A percentile compares a stretch with the other conserved stretches of the same genome.
Conservation (phyloP, 2,888 invertebrate genomes). For the Thalpophila matura region DNA sequence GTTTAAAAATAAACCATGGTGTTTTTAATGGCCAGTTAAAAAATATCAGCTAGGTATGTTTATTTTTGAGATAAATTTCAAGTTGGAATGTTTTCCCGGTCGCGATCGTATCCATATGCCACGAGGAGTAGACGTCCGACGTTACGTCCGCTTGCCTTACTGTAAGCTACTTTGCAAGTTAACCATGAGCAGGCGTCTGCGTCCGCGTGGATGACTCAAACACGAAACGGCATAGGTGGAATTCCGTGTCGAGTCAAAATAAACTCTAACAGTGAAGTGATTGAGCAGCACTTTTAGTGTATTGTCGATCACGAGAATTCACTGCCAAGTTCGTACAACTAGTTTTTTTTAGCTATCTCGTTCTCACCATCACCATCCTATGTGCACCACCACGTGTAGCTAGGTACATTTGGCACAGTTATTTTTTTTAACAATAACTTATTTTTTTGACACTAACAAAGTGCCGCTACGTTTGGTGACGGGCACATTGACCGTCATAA, state of each 20-base stretch:
- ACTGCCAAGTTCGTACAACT: conserved; percentile 88
- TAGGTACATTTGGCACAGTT: conserved; percentile 76
- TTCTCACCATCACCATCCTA: conserved; percentile 70
- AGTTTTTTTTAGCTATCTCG: conserved; percentile 81
- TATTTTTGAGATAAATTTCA: neutral
- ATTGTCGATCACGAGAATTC: conserved; percentile 70
- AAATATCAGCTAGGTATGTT: conserved; percentile 7
- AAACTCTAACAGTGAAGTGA: conserved; percentile 40
- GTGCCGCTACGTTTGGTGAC: conserved; percentile 51
- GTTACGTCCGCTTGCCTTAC: conserved; percentile 78
- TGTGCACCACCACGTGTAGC: conserved; percentile 78
- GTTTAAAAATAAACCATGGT: conserved; percentile 3
- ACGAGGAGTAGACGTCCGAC: conserved; percentile 73
- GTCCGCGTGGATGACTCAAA: conserved; percentile 70
- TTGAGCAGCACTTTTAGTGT: conserved; percentile 55
- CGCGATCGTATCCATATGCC: conserved; percentile 75
- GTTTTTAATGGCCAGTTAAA: neutral
- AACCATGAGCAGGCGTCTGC: conserved; percentile 81
- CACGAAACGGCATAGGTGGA: conserved; percentile 73
- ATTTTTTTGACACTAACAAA: conserved; percentile 62
- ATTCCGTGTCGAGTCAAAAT: conserved; percentile 49
- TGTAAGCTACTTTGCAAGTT: conserved; percentile 79
- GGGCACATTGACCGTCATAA: conserved; percentile 66
- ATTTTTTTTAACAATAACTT: conserved; percentile 44
- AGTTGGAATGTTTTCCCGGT: conserved; percentile 48